Percentiles rank a stretch among this genome's conserved stretches.
These are phyloP conservation scores for Phalacrocorax carbo DNA, from an alignment of 2,113 vertebrate genomes.

Conservation along the genomic window DNA sequence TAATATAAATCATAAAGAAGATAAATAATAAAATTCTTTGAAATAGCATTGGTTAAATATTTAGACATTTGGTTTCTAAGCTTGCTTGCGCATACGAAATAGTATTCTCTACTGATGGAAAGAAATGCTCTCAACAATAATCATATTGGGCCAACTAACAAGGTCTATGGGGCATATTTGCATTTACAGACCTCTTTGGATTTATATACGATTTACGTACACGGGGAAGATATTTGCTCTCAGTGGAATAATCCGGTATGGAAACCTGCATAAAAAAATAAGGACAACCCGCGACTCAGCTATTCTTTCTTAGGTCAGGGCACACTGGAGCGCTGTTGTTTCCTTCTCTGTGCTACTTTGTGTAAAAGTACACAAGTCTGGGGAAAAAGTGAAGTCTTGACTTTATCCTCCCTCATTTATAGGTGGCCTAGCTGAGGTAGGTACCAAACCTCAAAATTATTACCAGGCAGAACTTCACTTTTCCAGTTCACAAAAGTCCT, in stretches of 20 bases:
- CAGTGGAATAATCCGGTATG: background rate
- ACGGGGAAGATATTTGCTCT: background rate
- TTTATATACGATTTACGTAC: constrained; percentile 28
- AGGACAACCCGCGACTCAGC: background rate
- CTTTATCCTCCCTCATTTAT: background rate
- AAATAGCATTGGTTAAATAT: constrained; percentile 84
- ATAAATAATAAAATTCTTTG: constrained; percentile 87
- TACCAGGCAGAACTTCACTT: constrained; percentile 19
- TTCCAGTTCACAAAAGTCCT: constrained; percentile 18
- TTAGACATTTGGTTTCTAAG: constrained; percentile 84
- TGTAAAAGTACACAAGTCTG: background rate
- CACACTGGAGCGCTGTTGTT: background rate
- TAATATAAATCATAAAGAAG: constrained; percentile 86
- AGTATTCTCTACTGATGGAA: constrained; percentile 70
- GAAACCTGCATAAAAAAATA: background rate
- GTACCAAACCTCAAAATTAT: constrained; percentile 43
- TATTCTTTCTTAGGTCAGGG: background rate
- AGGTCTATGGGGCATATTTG: constrained; percentile 34
- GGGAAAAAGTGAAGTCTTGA: background rate
- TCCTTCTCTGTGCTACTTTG: background rate
- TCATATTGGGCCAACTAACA: constrained; percentile 45
- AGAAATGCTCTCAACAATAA: constrained; percentile 62
- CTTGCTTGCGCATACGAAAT: constrained; percentile 70
- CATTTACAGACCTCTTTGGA: constrained; percentile 21
- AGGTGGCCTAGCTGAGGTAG: background rate